Evolutionary conservation across 2,797 vertebrate genomes (phyloP), one percentile per base, ranked within the genome.

Genomic region (Gymnothorax javanicus): DNA sequence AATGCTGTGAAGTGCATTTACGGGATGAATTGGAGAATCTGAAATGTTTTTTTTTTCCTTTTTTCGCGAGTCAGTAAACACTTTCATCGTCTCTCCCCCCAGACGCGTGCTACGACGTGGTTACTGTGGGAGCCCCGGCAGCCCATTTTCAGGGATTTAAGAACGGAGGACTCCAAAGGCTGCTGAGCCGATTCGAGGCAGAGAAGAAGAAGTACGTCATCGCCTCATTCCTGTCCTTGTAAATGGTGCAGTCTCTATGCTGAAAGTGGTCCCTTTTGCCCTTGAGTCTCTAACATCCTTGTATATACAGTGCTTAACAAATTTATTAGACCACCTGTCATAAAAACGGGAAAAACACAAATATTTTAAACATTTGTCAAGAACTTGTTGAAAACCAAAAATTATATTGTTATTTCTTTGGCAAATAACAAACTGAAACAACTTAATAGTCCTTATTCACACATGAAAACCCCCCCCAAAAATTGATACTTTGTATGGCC

Each of bases 131-230:
- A 91, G 96, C 96, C 69, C 96, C 96, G 0, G 96, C 96, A 27
- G 96, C 96, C 0, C 96, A 97, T 90, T 95, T 93, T 93, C 96
- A 96, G 93, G 96, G 96, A 71, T 97, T 97, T 93, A 96, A 96
- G 90, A 97, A 95, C 9, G 96, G 96, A n/a, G 96, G 96, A 88
- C 96, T 97, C 88, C 94, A 95, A 83, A 96, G 96, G 90, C 91
- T 96, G 9, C 92, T 97, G 27, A 94, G 91, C 77, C 95, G 94
- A 93, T 97, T 97, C 90, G 96, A 97, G 88, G 92, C 91, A 56
- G 96, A 97, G 91, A 96, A 96, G 88, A 92, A 95, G 88, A 97
- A 96, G 96, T 96, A 94, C 95, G 96, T 96, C 25, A 9, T 12
- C 3, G 43, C 27, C 20, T 56, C 23, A 17, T 8, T 83, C n/a